Base-by-base conservation (phyloP, 2,888 invertebrate genomes). In the Oscheius sp. region DNA sequence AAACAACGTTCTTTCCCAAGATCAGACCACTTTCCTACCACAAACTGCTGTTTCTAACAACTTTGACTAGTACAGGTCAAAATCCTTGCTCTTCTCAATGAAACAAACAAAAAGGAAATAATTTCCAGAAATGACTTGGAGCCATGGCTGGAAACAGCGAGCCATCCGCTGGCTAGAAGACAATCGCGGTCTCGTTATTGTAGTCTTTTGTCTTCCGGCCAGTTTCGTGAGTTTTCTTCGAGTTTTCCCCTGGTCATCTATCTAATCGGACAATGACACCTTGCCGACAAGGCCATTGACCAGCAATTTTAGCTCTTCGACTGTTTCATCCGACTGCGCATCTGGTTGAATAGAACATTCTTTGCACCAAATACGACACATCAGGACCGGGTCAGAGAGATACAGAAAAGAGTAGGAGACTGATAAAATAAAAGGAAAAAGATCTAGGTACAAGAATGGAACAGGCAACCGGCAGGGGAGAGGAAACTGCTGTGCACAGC, bases 191-290 rank as follows among this genome's bases (percentile, higher is more conserved):
- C 64, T 86, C 16, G 92, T 93, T 29, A 91, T 93, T 71, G 89
- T 92, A 18, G 86, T 92, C 58, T 92, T 93, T 89, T 92, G 92
- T 75, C 89, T 93, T 64, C 93, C 93, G 0, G 92, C 92, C 35
- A 92, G 92, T 88, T 92, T 92, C 87, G 76, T 92, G 16, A 76
- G 82, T 80, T 74, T 70, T 53, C 49, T 49, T 49, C 21, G 2
- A 49, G n/a, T 49, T 49, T 16, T 5, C 49, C 21, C 49, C 6
- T 49, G 21, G 16, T 45, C 45, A 16, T 49, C n/a, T 49, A 18
- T 49, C 16, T 21, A 49, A 49, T 49, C 49, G 49, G 35, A 35
- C 5, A 35, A 35, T 35, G 5, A 35, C 35, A 3, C 35, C 35
- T 35, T 46, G 35, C 35, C 5, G 35, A 35, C 35, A 35, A 35